Evolutionary conservation across 2,113 vertebrate species (phyloP), one percentile per base, ranked within the genome.

Genomic region (Calyptomena viridis): DNA sequence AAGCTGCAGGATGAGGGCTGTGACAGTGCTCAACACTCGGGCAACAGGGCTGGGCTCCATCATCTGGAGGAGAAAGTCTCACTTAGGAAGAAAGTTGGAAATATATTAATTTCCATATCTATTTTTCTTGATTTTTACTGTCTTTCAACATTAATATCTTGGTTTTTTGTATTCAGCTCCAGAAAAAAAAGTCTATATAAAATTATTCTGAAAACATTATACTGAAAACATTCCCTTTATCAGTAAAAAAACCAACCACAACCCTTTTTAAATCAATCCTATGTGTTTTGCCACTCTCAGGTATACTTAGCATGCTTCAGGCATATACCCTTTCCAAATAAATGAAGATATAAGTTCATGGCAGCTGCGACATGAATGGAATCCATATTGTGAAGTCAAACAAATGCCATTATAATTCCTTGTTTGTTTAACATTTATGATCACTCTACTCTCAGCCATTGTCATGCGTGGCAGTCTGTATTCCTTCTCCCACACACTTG

Each of bases 391-490:
- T 78, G 56, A 81, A 63, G 60, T 87, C 56, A 56, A 80, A 80
- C 75, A 78, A 55, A 63, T 68, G 42, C 15, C 37, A 42, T 83
- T 92, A 14, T 62, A 66, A 83, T 74, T 72, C 3, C 11, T n/a
- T 83, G 69, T 90, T 95, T 94, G 66, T 79, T 93, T 88, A 94
- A 91, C 71, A 27, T 66, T 83, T 71, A 40, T 31, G 59, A 89
- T 94, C 85, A 28, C 40, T 67, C 84, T 58, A 6, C 60, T 63
- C 39, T 42, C 84, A 78, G 87, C 12, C 40, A 44, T 8, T 46
- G 69, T 35, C 62, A 49, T 60, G 85, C 13, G 7, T 85, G 66
- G 58, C 94, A 80, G 35, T 35, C 89, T 87, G 55, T 56, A 58
- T 73, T 85, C 82, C 71, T 69, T 85, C 73, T 92, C 88, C 75